Evolutionary conservation across 2,888 invertebrate species (phyloP), one percentile per base, ranked within the genome.

Genomic region (Spodoptera picta): DNA sequence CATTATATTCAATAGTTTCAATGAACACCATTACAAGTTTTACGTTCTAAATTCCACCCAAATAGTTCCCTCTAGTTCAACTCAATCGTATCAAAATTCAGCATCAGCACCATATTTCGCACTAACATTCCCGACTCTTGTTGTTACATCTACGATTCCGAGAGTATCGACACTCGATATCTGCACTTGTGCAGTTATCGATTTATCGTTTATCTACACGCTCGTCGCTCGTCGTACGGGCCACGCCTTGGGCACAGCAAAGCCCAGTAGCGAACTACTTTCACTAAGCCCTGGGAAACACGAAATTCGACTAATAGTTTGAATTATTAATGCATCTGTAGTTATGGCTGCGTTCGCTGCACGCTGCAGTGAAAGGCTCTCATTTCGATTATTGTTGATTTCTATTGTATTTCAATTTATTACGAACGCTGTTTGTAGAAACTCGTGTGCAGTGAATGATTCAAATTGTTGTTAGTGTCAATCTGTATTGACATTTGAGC

Each of bases 281-380:
- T 94, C 94, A 92, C 94, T 89, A 85, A 74, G 80, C 82, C 83
- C 84, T 83, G 82, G 84, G 84, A 86, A 92, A 93, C 93, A 92
- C 90, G 92, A 93, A 94, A 89, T 92, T 92, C 91, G 92, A 93
- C 94, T 92, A 94, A 93, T 93, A 90, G 89, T 89, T 90, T 92
- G 89, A 93, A 89, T 91, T 93, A 93, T 92, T 90, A 79, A 75
- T 84, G 83, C 83, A 81, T 83, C 75, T 83, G 77, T 78, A 68
- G 68, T 77, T 73, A 77, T 75, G 69, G 66, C 73, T 73, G 78
- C 76, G 75, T 77, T 77, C 81, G 72, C 80, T 79, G 77, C 72
- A 75, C 76, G 73, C 75, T 83, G 79, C 75, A 82, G 87, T 86
- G 88, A 89, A 88, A 88, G 87, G 85, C 77, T 44, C 72, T 75